Conservation (phyloP, 2,888 invertebrate genomes). For the Carpatolechia fugitivella region DNA sequence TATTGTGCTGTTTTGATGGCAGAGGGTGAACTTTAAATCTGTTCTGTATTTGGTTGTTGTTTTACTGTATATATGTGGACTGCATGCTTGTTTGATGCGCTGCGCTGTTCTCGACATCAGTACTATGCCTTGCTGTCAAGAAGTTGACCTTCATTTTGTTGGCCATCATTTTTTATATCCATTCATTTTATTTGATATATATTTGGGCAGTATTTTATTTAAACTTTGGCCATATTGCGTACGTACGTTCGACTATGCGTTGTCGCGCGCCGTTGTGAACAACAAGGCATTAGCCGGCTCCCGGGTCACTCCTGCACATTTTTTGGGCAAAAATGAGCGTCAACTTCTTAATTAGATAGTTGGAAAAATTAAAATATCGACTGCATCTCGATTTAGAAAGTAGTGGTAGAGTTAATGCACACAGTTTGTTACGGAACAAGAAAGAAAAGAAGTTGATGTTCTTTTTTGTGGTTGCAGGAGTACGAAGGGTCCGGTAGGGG, state of each 20-base stretch:
- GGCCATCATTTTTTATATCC: conserved; percentile 89
- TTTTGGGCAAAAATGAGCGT: conserved; percentile 91
- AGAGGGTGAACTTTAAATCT: conserved; percentile 25
- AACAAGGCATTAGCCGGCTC: conserved; percentile 72
- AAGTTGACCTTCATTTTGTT: conserved; percentile 97
- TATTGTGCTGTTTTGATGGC: conserved; percentile 13
- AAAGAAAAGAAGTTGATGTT: conserved; percentile 94
- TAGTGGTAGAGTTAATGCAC: conserved; percentile 76
- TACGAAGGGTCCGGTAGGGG: conserved; percentile 85
- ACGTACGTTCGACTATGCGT: conserved; percentile 59
- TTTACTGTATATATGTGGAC: conserved; percentile 48
- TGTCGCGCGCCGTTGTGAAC: conserved; percentile 67
- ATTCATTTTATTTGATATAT: conserved; percentile 77
- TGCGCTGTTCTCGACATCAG: conserved; percentile 71
- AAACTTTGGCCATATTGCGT: conserved; percentile 71
- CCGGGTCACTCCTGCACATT: conserved; percentile 78
- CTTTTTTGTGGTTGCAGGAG: conserved; percentile 93
- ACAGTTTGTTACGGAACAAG: conserved; percentile 66
- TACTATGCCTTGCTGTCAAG: conserved; percentile 87
- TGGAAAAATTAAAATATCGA: conserved; percentile 56
- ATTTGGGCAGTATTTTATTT: conserved; percentile 69
- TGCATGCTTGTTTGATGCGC: conserved; percentile 77
- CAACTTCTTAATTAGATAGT: conserved; percentile 86
- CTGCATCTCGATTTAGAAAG: conserved; percentile 77
- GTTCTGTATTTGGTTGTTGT: conserved; percentile 30